Base-by-base conservation (phyloP, 2,113 vertebrate species). In the Cepphus grylle region DNA sequence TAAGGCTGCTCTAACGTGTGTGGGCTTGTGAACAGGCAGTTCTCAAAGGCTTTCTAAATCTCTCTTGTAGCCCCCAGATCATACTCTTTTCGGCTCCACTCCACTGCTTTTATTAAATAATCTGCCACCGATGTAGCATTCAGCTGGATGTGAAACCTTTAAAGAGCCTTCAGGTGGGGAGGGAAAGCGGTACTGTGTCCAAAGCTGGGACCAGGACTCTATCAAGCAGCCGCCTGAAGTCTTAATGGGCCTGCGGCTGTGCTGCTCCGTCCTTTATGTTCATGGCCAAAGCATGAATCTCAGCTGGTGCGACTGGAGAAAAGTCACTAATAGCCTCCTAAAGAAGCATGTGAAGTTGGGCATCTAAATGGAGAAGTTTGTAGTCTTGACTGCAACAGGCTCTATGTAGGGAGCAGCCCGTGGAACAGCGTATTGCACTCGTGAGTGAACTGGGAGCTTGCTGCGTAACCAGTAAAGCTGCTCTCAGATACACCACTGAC, bases 371-470 rank as follows among this genome's bases (percentile, higher is more conserved):
- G 36, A 89, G 43, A 66, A 81, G 53, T 71, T 14, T 43, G 21
- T 38, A 71, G 27, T 14, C 59, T 73, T 2, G 12, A 11, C 16
- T 83, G 22, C 45, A 73, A 26, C 3, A 38, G 43, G n/a, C 6
- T 58, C 21, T 15, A 0, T 15, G 34, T 22, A 29, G 32, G 29
- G 50, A 70, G 42, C 21, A 74, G 42, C 27, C 45, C 2, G 0
- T 73, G 65, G 79, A 66, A 8, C 4, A 36, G 25, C 1, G 1
- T 40, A 13, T 20, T 45, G 67, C 19, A 9, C 36, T 49, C 0
- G 1, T 13, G 22, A n/a, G 34, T 22, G 63, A 77, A 12, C 42
- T 12, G 23, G 47, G n/a, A 88, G 20, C 20, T 66, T 86, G 25
- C 50, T 81, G 36, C 4, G 1, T 22, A 15, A 58, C 19, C 38